Base-by-base conservation (phyloP, 1,140 invertebrate species). In the Idris sp. region DNA sequence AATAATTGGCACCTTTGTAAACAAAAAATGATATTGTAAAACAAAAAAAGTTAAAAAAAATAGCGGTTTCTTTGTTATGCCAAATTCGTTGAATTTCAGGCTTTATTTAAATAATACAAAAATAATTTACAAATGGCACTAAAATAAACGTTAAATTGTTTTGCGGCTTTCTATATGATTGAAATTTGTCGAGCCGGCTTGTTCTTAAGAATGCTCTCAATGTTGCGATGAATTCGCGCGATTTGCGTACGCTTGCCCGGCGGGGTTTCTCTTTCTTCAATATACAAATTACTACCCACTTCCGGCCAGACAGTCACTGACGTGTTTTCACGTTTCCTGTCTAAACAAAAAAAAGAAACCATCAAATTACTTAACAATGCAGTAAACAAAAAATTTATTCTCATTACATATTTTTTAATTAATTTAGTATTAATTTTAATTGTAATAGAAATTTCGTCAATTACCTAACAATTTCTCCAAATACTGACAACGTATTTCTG, bases 401-500 rank as follows among this genome's bases (percentile, higher is more conserved):
- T n/a, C n/a, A n/a, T n/a, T n/a, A n/a, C n/a, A n/a, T n/a, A n/a
- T n/a, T n/a, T n/a, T n/a, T n/a, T n/a, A n/a, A n/a, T n/a, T n/a
- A n/a, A n/a, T n/a, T n/a, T n/a, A n/a, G n/a, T n/a, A 22, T 22
- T 22, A 22, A 22, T 22, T 22, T 22, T 22, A 6, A 22, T 22
- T 22, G n/a, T n/a, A n/a, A n/a, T n/a, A 22, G 19, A 22, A 22
- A 22, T 4, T 22, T 22, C 19, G 19, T 22, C 40, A 26, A 26
- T 72, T 71, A 84, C 83, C 82, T 36, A 85, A 76, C 22, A 85
- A 64, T 51, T 85, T 83, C 30, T 85, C 83, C 22, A 84, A 78
- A 71, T 84, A 84, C 44, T 84, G 81, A 54, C 79, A 85, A 56
- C 83, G 79, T 9, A 69, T 84, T 43, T 85, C 81, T 16, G 82